These are phyloP conservation scores for Cryptus viduatorius DNA, from an alignment of 2,888 invertebrate species.

Conservation along the genomic window DNA sequence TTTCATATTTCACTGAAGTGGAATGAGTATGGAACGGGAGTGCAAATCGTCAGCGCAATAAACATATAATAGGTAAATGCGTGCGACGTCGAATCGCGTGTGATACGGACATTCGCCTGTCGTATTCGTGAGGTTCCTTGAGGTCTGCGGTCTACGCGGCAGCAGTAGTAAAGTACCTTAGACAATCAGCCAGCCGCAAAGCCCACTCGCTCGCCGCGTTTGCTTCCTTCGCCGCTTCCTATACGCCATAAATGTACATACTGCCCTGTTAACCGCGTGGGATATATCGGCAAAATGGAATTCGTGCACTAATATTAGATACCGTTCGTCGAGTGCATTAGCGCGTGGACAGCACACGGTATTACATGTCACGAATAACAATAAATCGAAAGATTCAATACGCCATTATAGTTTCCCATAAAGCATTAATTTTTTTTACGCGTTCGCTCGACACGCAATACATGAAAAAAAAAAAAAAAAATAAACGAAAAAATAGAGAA, in stretches of 20 bases:
- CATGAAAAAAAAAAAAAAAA: slow-evolving; percentile 10
- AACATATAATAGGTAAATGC: neutral
- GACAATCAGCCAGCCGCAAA: slow-evolving; percentile 78
- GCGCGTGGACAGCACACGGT: neutral
- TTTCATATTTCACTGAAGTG: neutral
- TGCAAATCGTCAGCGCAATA: neutral
- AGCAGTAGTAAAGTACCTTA: slow-evolving; percentile 41
- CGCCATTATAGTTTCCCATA: neutral
- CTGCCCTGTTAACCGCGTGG: slow-evolving; percentile 17
- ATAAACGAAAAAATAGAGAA: slow-evolving; percentile 6
- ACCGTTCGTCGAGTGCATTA: slow-evolving; percentile 2
- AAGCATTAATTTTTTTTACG: slow-evolving; percentile 1
- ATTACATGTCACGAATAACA: neutral
- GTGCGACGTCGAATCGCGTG: slow-evolving; percentile 32
- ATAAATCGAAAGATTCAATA: slow-evolving; percentile 21
- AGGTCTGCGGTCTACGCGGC: slow-evolving; percentile 41
- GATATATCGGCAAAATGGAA: slow-evolving; percentile 44
- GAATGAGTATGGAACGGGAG: neutral
- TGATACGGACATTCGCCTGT: slow-evolving; percentile 28
- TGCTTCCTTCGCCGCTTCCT: slow-evolving; percentile 75
- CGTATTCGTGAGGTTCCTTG: slow-evolving; percentile 1
- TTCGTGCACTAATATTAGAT: slow-evolving; percentile 35
- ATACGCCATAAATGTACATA: slow-evolving; percentile 65
- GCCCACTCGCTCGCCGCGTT: slow-evolving; percentile 73
- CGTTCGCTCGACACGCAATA: slow-evolving; percentile 20